Conservation (phyloP, 2,113 vertebrate species). For the Hyperopisus bebe region DNA sequence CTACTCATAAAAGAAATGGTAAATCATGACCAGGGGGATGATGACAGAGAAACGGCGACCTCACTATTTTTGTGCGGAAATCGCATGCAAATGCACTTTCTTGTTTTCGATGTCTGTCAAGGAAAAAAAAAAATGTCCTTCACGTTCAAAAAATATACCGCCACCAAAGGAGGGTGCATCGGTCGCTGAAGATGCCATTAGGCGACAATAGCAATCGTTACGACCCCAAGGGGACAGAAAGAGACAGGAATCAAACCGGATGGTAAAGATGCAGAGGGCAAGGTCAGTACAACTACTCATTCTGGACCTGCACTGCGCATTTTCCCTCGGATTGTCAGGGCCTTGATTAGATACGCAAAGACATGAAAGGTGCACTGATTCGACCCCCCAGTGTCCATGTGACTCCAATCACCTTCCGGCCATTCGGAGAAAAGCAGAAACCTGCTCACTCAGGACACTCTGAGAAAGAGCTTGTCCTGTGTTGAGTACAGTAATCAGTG, state of each 20-base stretch:
- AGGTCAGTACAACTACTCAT: background rate
- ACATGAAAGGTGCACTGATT: conserved; percentile 41
- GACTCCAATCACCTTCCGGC: conserved; percentile 40
- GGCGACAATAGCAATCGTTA: background rate
- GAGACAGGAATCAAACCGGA: background rate
- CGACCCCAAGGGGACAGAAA: background rate
- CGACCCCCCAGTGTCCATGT: conserved; percentile 23
- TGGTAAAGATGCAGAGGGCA: background rate
- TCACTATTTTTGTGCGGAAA: background rate
- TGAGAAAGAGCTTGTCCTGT: background rate
- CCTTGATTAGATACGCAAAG: conserved; percentile 11
- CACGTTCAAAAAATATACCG: background rate
- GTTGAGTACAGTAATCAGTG: conserved; percentile 7
- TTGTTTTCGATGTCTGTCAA: background rate
- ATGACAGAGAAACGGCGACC: background rate
- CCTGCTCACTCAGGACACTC: background rate
- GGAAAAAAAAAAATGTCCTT: background rate
- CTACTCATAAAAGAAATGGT: background rate
- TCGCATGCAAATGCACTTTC: background rate
- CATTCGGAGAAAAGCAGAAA: conserved; percentile 17
- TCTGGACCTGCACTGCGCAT: background rate
- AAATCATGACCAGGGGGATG: background rate
- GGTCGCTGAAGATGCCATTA: background rate
- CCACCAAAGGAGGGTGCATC: background rate
- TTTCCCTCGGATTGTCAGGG: background rate